Conservation (phyloP, 2,888 invertebrate genomes). For the Netelia fuscicornis region DNA sequence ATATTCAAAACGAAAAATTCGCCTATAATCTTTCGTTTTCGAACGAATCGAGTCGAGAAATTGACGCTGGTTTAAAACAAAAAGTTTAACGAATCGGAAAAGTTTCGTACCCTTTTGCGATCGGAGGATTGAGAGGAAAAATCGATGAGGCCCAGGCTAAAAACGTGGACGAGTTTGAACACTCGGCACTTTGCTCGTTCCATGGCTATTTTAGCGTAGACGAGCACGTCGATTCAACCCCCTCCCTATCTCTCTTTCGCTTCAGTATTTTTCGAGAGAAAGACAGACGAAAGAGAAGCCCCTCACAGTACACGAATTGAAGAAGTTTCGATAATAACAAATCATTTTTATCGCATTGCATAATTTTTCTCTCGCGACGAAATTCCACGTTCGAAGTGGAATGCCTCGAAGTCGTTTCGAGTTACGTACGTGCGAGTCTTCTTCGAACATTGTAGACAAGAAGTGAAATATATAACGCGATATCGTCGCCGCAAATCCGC, state of each 20-base stretch:
- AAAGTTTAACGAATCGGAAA: constrained; percentile 56
- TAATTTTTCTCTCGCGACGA: constrained; percentile 56
- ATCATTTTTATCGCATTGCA: constrained; percentile 60
- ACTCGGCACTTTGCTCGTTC: constrained; percentile 37
- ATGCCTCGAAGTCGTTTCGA: constrained; percentile 52
- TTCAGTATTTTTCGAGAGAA: background rate
- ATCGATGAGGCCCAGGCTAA: constrained; percentile 30
- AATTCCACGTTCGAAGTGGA: constrained; percentile 50
- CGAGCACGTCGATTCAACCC: constrained; percentile 12
- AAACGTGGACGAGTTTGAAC: constrained; percentile 51
- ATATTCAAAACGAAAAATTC: constrained; percentile 7
- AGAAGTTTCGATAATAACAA: constrained; percentile 64
- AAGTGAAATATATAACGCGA: background rate
- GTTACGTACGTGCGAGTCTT: constrained; percentile 34
- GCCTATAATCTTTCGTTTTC: background rate
- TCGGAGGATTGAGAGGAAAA: constrained; percentile 20
- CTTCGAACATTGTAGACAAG: constrained; percentile 12
- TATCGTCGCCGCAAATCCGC: constrained; percentile 14
- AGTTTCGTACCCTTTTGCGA: constrained; percentile 29
- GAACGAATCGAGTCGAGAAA: background rate
- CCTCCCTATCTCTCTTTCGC: background rate
- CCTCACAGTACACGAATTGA: background rate
- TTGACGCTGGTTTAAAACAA: constrained; percentile 5
- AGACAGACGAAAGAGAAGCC: background rate
- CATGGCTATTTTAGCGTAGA: constrained; percentile 40